Evolutionary conservation across 2,888 invertebrate genomes (phyloP).

Genomic region (Ichneumoninae sp.): DNA sequence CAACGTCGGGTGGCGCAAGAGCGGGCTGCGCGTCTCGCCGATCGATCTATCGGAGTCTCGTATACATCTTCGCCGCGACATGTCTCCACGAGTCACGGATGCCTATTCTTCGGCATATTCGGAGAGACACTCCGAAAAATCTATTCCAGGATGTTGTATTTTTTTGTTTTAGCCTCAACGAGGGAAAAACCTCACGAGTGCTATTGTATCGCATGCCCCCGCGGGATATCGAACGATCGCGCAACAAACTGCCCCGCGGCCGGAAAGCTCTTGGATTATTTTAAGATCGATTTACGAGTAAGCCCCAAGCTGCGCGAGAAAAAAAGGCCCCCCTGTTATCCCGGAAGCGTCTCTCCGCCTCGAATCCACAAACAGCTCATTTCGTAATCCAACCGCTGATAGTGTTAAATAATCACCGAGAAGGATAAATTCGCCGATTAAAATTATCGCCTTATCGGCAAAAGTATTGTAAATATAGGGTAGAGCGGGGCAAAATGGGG

Average conservation of each 20-base stretch:
- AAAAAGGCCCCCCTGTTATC: not conserved
- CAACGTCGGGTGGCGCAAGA: not conserved
- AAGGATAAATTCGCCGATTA: not conserved
- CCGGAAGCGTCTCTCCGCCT: conserved; percentile 1
- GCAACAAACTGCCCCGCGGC: not conserved
- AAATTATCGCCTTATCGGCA: not conserved
- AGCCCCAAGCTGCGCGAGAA: not conserved
- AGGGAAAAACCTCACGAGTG: not conserved
- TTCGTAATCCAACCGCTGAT: not conserved
- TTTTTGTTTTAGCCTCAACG: conserved; percentile 9
- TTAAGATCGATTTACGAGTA: conserved; percentile 16
- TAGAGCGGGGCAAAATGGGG: too few relatives aligned
- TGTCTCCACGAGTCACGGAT: conserved; percentile 6
- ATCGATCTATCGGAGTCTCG: conserved; percentile 53
- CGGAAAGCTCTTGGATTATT: conserved; percentile 25
- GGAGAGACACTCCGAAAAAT: not conserved
- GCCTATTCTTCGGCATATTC: not conserved
- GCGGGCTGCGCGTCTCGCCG: conserved; percentile 18
- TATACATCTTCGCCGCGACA: conserved; percentile 20
- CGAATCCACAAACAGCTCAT: not conserved
- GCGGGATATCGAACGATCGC: not conserved
- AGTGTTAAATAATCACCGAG: not conserved
- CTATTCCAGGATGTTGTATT: conserved; percentile 17
- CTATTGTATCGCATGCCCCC: not conserved
- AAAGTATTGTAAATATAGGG: not conserved